phyloP scores from a whole-genome alignment of 2,797 vertebrate species.

The Trematomus bernacchii region DNA sequence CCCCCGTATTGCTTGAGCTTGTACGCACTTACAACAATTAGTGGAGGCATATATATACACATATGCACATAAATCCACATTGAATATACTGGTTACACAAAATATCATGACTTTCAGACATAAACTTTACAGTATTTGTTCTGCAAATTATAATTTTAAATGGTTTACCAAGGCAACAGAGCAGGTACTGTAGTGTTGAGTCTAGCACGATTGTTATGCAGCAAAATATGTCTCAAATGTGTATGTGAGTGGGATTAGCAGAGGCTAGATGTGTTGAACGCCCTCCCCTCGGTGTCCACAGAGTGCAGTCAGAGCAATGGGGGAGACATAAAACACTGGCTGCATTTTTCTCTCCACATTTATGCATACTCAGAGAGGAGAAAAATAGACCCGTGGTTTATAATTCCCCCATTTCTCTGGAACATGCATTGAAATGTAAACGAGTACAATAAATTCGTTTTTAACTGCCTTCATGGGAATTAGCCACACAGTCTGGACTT shows the following conservation, averaged over 20 bases:
- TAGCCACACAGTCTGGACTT: slow-evolving; percentile 71
- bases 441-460: slow-evolving; percentile 83
- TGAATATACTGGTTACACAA: slow-evolving; percentile 52
- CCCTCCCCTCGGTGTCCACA: slow-evolving; percentile 51
- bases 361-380: slow-evolving; percentile 74
- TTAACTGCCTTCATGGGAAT: slow-evolving; percentile 82
- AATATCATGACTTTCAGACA: slow-evolving; percentile 58
- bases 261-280: slow-evolving; percentile 62
- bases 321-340: slow-evolving; percentile 78
- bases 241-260: slow-evolving; percentile 62
- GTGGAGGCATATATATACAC: slow-evolving; percentile 42
- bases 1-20: slow-evolving; percentile 25
- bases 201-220: slow-evolving; percentile 40
- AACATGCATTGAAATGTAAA: slow-evolving; percentile 82
- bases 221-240: slow-evolving; percentile 28
- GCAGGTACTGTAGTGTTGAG: slow-evolving; percentile 31
- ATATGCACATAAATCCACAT: slow-evolving; percentile 55
- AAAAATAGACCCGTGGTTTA: slow-evolving; percentile 71
- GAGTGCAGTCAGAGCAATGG: slow-evolving; percentile 63
- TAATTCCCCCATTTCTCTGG: slow-evolving; percentile 79
- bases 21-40: slow-evolving; percentile 39
- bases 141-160: slow-evolving; percentile 53
- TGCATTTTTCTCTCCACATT: slow-evolving; percentile 72
- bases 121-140: slow-evolving; percentile 55
- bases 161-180: slow-evolving; percentile 20